phyloP scores from a whole-genome alignment of 2,113 vertebrate genomes.

The Brachyhypopomus gauderio region DNA sequence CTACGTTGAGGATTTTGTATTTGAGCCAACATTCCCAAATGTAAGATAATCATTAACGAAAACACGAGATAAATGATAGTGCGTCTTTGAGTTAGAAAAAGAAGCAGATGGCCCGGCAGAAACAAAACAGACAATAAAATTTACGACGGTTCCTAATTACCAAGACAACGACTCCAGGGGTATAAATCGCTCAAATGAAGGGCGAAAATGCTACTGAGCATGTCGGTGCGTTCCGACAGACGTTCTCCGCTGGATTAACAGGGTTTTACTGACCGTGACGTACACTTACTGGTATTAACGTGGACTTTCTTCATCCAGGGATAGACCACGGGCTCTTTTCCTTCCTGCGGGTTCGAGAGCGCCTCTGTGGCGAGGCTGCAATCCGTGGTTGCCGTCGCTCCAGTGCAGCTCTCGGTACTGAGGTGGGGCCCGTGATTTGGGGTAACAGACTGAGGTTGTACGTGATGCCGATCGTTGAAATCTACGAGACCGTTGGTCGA shows the following conservation, averaged over 20 bases:
- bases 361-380: slow-evolving; percentile 83
- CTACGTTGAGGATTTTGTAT: slow-evolving; percentile 66
- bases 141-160: slow-evolving; percentile 98
- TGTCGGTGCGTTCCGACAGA: slow-evolving; percentile 64
- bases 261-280: slow-evolving; percentile 58
- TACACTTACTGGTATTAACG: slow-evolving; percentile 90
- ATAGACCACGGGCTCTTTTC: slow-evolving; percentile 94
- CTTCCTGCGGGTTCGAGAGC: slow-evolving; percentile 82
- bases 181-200: slow-evolving; percentile 93
- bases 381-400: slow-evolving; percentile 79
- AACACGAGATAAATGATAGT: slow-evolving; percentile 73
- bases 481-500: slow-evolving; percentile 74
- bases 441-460: slow-evolving; percentile 77
- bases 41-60: slow-evolving; percentile 81
- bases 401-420: slow-evolving; percentile 77
- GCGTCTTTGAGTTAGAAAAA: slow-evolving; percentile 85
- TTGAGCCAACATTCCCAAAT: slow-evolving; percentile 49
- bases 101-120: slow-evolving; percentile 88
- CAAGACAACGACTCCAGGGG: slow-evolving; percentile 92
- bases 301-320: slow-evolving; percentile 99
- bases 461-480: slow-evolving; percentile 75
- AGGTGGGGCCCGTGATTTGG: slow-evolving; percentile 82
- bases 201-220: slow-evolving; percentile 62
- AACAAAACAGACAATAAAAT: slow-evolving; percentile 94
- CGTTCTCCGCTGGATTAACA: slow-evolving; percentile 60